Conservation (phyloP, 2,113 vertebrate genomes). For the Phasianus colchicus region DNA sequence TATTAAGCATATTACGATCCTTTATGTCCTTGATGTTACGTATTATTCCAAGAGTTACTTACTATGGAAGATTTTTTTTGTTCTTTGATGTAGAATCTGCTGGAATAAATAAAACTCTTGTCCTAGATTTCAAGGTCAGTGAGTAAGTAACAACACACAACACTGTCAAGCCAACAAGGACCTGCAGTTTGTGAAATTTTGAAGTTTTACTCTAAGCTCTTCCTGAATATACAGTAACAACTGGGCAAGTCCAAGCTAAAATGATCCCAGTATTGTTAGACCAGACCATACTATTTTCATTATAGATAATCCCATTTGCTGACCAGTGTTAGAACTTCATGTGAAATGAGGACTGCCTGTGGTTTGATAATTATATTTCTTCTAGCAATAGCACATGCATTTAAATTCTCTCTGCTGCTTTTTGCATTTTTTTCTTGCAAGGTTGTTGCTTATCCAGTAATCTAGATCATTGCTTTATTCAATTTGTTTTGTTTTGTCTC, state of each 20-base stretch:
- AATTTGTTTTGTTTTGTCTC: neutral
- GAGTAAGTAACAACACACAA: neutral
- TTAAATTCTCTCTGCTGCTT: neutral
- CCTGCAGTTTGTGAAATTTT: conserved; percentile 7
- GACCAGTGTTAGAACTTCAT: neutral
- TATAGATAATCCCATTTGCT: neutral
- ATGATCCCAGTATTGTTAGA: neutral
- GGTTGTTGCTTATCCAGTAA: neutral
- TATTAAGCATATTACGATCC: neutral
- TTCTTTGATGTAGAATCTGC: neutral
- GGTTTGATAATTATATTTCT: neutral
- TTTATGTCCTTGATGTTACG: neutral
- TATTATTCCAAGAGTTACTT: neutral
- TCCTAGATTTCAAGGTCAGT: conserved; percentile 44
- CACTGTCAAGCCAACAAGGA: neutral
- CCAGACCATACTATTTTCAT: neutral
- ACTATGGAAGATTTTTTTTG: neutral
- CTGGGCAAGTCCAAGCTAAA: conserved; percentile 3
- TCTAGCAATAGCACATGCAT: neutral
- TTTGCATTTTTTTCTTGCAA: neutral
- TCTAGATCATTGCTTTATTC: neutral
- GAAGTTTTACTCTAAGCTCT: conserved; percentile 25
- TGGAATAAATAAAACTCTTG: conserved; percentile 17
- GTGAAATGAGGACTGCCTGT: neutral
- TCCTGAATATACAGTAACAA: conserved; percentile 34